Evolutionary conservation across 2,113 vertebrate genomes (phyloP).

Genomic region (Prochilodus magdalenae): DNA sequence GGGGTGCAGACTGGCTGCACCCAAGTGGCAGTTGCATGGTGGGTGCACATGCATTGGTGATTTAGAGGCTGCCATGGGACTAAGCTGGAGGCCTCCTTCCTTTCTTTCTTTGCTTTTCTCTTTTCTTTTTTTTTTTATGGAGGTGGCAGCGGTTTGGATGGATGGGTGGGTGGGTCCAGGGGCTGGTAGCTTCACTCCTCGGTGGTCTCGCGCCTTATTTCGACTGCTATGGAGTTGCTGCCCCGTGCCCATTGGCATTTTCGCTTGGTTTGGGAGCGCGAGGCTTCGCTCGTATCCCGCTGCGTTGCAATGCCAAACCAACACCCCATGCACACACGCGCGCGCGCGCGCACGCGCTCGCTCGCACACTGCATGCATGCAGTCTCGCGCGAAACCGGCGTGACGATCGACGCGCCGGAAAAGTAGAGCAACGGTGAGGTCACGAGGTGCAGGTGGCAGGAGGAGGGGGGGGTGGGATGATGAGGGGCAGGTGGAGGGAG

Average conservation of each 20-base stretch:
- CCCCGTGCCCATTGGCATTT: background rate
- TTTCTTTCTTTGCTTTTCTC: background rate
- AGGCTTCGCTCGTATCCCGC: background rate
- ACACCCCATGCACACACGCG: background rate
- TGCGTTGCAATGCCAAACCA: background rate
- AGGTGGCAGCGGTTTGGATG: no score
- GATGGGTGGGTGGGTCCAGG: no score
- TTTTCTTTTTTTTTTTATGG: background rate
- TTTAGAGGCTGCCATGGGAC: background rate
- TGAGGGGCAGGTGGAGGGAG: background rate
- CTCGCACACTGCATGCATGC: background rate
- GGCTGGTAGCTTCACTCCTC: no score
- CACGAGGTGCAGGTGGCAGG: slow-evolving; percentile 38
- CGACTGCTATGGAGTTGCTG: no score
- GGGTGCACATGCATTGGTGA: background rate
- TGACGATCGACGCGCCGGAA: slow-evolving; percentile 25
- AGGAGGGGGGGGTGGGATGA: background rate
- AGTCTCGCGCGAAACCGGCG: background rate
- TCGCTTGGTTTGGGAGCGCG: background rate
- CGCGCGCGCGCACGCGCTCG: no score
- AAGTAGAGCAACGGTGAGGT: slow-evolving; percentile 37
- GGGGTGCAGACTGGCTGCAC: slow-evolving; percentile 49
- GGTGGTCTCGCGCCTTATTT: background rate
- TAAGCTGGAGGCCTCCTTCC: no score
- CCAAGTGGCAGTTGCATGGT: slow-evolving; percentile 47